A percentile compares a stretch with the other conserved stretches of the same genome.
These are phyloP conservation scores for Hemibagrus guttatus DNA, from an alignment of 2,797 vertebrate species.

Conservation along the genomic window DNA sequence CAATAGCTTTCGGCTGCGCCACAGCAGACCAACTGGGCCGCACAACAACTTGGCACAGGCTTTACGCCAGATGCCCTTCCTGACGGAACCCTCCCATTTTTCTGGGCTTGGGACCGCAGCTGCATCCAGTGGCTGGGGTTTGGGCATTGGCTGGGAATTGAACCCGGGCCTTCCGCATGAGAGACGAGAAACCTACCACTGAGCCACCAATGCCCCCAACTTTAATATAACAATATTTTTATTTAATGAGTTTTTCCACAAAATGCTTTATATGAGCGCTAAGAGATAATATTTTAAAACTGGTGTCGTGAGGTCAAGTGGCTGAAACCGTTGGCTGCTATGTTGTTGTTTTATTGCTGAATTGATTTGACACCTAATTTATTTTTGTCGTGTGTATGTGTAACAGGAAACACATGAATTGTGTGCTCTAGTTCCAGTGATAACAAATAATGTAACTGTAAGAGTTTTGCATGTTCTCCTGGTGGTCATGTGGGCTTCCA, in stretches of 20 bases:
- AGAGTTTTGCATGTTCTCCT: background rate
- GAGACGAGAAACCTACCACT: too few relatives aligned
- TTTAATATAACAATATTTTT: constrained; percentile 9
- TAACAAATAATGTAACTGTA: background rate
- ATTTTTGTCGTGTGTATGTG: constrained; percentile 49
- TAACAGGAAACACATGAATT: constrained; percentile 59
- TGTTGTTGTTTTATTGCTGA: constrained; percentile 66
- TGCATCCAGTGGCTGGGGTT: too few relatives aligned
- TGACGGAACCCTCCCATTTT: too few relatives aligned
- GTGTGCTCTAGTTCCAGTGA: constrained; percentile 13
- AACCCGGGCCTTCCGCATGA: too few relatives aligned
- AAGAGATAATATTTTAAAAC: constrained; percentile 30
- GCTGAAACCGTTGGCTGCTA: constrained; percentile 46
- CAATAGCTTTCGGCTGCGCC: too few relatives aligned
- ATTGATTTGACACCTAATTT: constrained; percentile 31
- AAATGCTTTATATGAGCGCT: constrained; percentile 11
- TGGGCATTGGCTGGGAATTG: too few relatives aligned
- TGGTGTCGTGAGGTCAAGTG: constrained; percentile 19
- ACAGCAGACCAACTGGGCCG: too few relatives aligned
- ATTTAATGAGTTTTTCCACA: background rate
- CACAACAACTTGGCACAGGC: too few relatives aligned
- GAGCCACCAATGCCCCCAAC: too few relatives aligned
- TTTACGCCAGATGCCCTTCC: too few relatives aligned
- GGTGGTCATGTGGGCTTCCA: background rate
- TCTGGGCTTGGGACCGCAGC: too few relatives aligned